These are phyloP conservation scores for Protonemura montana DNA, from an alignment of 2,888 invertebrate species.

Conservation along the genomic window DNA sequence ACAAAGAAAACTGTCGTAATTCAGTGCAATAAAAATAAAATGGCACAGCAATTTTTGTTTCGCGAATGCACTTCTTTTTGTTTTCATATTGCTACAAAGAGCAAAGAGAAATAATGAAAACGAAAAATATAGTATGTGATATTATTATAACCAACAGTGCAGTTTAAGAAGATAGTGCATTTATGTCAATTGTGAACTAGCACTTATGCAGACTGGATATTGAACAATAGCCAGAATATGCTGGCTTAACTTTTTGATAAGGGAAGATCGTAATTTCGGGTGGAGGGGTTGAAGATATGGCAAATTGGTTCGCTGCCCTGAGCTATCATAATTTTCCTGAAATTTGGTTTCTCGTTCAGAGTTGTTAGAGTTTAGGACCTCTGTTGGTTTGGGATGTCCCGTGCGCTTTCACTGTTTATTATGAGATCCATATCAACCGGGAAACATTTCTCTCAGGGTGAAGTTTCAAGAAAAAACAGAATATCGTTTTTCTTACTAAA, in stretches of 20 bases:
- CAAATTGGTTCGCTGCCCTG: background rate
- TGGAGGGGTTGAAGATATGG: background rate
- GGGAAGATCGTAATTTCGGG: background rate
- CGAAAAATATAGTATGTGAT: background rate
- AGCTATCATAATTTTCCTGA: slow-evolving; percentile 13
- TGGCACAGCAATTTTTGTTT: background rate
- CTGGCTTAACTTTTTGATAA: background rate
- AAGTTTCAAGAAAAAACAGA: no score
- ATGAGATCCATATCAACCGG: background rate
- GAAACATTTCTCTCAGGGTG: background rate
- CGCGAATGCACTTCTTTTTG: background rate
- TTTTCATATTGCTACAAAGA: background rate
- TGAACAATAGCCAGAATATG: slow-evolving; percentile 12
- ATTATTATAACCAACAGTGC: background rate
- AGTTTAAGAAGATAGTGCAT: background rate
- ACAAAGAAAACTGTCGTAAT: background rate
- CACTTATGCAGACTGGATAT: background rate
- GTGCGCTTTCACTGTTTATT: background rate
- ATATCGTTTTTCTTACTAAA: no score
- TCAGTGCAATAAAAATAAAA: background rate
- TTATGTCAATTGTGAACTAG: background rate
- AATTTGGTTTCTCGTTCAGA: slow-evolving; percentile 29
- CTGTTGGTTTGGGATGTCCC: slow-evolving; percentile 24
- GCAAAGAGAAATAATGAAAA: background rate
- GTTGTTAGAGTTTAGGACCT: slow-evolving; percentile 2